Base-by-base conservation (phyloP, 1,140 invertebrate species). In the Heliconius himera region DNA sequence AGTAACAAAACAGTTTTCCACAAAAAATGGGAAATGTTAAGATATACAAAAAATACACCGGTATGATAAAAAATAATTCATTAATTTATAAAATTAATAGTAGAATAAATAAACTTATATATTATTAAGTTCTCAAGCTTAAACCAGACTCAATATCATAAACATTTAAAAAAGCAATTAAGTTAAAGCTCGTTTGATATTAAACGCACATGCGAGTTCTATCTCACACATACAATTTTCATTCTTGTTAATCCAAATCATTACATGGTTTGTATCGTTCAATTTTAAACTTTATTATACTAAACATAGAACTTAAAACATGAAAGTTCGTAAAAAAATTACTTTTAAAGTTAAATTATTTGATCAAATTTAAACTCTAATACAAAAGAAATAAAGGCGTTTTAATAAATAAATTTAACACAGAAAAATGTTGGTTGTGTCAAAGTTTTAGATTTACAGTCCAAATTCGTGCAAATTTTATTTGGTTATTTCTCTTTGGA, bases 401-500 rank as follows among this genome's bases (percentile, higher is more conserved):
- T 56, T 60, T 38, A 2, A 26, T n/a, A n/a, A 8, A 36, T 8
- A 38, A 75, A 38, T 41, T 22, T 38, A n/a, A n/a, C 8, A 26
- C 22, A 38, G 33, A 38, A 60, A 22, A 66, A 33, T 22, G 6
- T 38, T 41, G 18, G 33, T 60, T 38, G 33, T 75, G 74, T 75
- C 74, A 75, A 75, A 75, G 54, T 75, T 75, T 75, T 66, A 66
- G 54, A 75, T 75, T 75, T 75, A 75, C 33, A 60, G n/a, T 75
- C 6, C 8, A 66, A 26, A 66, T 26, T 66, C 60, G 60, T 26
- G 60, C 60, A 66, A 66, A 66, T 66, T 56, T 66, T 66, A 66
- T 66, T 66, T 66, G 3, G 60, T 66, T 66, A 26, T 66, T 66
- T 66, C 60, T 66, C 60, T 26, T 66, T 29, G 60, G 11, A 66